Evolutionary conservation across 2,888 invertebrate genomes (phyloP).

Genomic region (Cephus pulcher): DNA sequence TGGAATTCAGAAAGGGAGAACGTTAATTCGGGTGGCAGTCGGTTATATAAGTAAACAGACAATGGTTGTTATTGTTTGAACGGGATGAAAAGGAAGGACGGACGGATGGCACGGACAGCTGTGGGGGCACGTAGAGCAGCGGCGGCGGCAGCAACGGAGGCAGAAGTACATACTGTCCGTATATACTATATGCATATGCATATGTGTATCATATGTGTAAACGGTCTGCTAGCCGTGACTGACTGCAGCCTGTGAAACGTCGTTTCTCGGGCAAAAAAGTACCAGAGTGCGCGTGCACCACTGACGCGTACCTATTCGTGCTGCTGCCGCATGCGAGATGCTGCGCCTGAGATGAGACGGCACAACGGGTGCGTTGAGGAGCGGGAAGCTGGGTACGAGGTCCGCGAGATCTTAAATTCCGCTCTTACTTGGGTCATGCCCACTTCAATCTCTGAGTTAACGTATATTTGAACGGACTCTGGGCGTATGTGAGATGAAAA

Average conservation of each 20-base stretch:
- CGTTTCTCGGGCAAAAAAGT: slow-evolving; percentile 52
- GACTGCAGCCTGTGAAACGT: slow-evolving; percentile 39
- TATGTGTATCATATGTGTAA: slow-evolving; percentile 15
- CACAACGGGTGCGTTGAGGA: not conserved
- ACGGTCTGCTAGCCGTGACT: slow-evolving; percentile 41
- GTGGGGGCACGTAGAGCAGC: slow-evolving; percentile 31
- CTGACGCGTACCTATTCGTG: not conserved
- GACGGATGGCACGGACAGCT: slow-evolving; percentile 37
- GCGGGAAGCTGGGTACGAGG: not conserved
- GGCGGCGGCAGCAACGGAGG: not conserved
- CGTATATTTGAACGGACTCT: not conserved
- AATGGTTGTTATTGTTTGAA: slow-evolving; percentile 56
- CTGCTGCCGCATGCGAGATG: slow-evolving; percentile 1
- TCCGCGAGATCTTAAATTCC: not conserved
- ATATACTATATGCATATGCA: slow-evolving; percentile 18
- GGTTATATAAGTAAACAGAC: slow-evolving; percentile 50
- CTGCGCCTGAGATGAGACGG: not conserved
- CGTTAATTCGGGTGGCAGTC: slow-evolving; percentile 25
- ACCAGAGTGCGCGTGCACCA: slow-evolving; percentile 13
- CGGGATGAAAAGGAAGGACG: slow-evolving; percentile 45
- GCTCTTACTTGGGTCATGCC: not conserved
- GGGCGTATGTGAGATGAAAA: not conserved
- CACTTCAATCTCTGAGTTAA: not conserved
- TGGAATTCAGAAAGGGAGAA: slow-evolving; percentile 4
- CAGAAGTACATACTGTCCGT: not conserved